Evolutionary conservation across 1,140 invertebrate genomes (phyloP), one percentile per base, ranked within the genome.

Genomic region (Drosophila ercepeae): DNA sequence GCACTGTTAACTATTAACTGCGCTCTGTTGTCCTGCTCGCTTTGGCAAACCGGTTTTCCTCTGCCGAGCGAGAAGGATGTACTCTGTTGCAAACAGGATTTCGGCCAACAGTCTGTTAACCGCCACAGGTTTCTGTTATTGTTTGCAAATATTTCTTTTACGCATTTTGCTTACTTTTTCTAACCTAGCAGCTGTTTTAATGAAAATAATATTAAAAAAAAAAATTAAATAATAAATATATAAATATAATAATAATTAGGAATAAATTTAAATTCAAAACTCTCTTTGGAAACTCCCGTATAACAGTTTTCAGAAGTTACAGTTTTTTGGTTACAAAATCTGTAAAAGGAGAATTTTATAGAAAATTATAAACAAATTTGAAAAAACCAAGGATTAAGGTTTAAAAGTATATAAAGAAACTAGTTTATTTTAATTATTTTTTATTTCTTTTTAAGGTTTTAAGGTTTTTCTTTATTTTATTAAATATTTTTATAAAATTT

Each of bases 81-180:
- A 41, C 48, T 53, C 34, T 55, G 50, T 23, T 57, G 7, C 19
- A 13, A 45, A 45, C 52, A 58, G 41, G 41, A 59, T 45, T 34
- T 21, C 18, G 14, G 11, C 18, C 27, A 36, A 51, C 53, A 70
- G 49, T 18, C 49, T 78, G 76, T 74, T 81, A 76, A 58, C 78
- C 29, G 78, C 78, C 69, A 82, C 78, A 82, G 78, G 78, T 82
- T 73, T 74, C 61, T 79, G 68, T 78, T 71, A 65, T 58, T 59
- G 36, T 32, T 51, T 58, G 23, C 46, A 16, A n/a, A 16, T n/a
- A 29, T 48, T 42, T 50, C 6, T 45, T 9, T 34, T 48, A 13
- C 4, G 6, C n/a, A 8, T 48, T 14, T 4, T 13, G n/a, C n/a
- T 29, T n/a, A 25, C 4, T 36, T 29, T 41, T 23, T 49, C 19